These are phyloP conservation scores for Glaucidium brasilianum DNA, from an alignment of 2,113 vertebrate species.

Conservation along the genomic window DNA sequence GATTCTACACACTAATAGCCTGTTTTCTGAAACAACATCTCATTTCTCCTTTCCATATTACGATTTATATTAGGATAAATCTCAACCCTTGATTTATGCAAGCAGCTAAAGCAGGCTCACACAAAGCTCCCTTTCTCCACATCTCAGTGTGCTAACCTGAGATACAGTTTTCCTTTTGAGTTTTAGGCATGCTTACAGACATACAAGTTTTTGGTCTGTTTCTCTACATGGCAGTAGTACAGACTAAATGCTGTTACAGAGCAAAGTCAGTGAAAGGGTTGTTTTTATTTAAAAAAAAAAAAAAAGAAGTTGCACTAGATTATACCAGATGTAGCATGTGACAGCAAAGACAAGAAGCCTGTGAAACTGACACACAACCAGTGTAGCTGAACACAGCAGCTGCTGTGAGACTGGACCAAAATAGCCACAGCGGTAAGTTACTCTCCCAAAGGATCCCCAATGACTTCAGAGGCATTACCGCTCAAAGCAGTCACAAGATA, in stretches of 20 bases:
- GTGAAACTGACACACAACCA: neutral
- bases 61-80: neutral
- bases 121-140: neutral
- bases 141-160: neutral
- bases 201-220: neutral
- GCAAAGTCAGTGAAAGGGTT: neutral
- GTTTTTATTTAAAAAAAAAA: neutral
- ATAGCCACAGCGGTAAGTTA: neutral
- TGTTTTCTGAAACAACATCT: neutral
- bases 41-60: neutral
- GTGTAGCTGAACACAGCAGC: neutral
- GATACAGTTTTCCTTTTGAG: neutral
- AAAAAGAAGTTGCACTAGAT: neutral
- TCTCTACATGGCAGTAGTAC: neutral
- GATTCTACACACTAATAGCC: neutral
- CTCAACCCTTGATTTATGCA: neutral
- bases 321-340: neutral
- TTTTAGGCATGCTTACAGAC: neutral
- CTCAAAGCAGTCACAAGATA: neutral
- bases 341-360: neutral
- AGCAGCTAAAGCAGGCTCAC: neutral
- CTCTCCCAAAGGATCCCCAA: neutral
- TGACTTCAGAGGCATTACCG: neutral
- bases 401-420: neutral
- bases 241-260: neutral